Evolutionary conservation across 53 echinoderm and acorn worm genomes (phyloP).

Genomic region (Patiria pectinifera): DNA sequence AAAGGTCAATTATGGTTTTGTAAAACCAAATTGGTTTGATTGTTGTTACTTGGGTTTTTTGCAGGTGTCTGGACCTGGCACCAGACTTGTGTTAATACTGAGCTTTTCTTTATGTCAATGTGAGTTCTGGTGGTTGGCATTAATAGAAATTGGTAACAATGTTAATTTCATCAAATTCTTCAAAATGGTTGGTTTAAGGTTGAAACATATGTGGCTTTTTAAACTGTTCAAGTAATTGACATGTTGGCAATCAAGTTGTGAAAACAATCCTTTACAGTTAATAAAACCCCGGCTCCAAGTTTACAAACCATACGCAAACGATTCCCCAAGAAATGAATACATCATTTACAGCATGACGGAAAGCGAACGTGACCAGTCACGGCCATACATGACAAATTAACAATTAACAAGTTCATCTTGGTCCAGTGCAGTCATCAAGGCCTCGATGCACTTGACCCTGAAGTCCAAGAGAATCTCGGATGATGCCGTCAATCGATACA

Average conservation of each 20-base stretch:
- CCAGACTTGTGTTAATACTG: too few relatives aligned
- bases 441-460: conserved; percentile 15
- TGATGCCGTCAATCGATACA: conserved; percentile 3
- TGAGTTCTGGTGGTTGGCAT: too few relatives aligned
- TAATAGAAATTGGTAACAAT: too few relatives aligned
- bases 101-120: too few relatives aligned
- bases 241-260: too few relatives aligned
- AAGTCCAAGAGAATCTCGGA: conserved; percentile 20
- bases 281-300: background rate
- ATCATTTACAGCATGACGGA: background rate
- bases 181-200: too few relatives aligned
- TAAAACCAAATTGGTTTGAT: too few relatives aligned
- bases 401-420: conserved; percentile 26
- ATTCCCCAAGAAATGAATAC: background rate
- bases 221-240: too few relatives aligned
- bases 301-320: background rate
- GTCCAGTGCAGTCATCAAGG: background rate
- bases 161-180: too few relatives aligned
- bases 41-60: too few relatives aligned
- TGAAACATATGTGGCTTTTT: background rate
- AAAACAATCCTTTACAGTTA: background rate
- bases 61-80: too few relatives aligned
- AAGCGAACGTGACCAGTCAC: conserved; percentile 50
- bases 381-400: conserved; percentile 46
- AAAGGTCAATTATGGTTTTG: background rate